phyloP scores from a whole-genome alignment of 2,113 vertebrate genomes.

The Picathartes gymnocephalus region DNA sequence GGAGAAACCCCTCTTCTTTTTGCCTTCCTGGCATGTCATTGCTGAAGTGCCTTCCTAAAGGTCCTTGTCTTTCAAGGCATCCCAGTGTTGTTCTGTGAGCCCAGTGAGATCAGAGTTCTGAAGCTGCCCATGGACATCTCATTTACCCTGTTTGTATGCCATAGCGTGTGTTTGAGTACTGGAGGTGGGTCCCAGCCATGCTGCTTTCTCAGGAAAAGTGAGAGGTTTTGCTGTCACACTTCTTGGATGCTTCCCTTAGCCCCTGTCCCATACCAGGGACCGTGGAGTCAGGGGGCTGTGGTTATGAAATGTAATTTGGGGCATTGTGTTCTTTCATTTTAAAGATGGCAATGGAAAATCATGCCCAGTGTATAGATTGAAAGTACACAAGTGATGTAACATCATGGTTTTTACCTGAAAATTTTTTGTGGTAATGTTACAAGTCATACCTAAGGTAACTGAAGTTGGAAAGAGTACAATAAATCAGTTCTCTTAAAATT shows the following conservation, averaged over 20 bases:
- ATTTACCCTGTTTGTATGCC: background rate
- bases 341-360: background rate
- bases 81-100: background rate
- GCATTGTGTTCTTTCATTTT: background rate
- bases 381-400: background rate
- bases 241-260: background rate
- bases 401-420: background rate
- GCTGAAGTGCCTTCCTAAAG: background rate
- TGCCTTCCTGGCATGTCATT: background rate
- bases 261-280: background rate
- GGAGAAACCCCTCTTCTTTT: background rate
- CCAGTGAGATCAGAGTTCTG: background rate
- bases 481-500: background rate
- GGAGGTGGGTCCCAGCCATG: background rate
- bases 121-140: background rate
- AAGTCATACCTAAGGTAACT: background rate
- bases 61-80: background rate
- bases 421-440: background rate
- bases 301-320: background rate
- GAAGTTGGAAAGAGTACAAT: background rate
- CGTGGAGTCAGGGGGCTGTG: background rate
- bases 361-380: background rate
- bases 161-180: background rate
- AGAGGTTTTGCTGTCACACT: background rate
- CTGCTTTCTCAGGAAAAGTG: background rate